Evolutionary conservation across 2,797 vertebrate species (phyloP).

Genomic region (Halcyon badia): DNA sequence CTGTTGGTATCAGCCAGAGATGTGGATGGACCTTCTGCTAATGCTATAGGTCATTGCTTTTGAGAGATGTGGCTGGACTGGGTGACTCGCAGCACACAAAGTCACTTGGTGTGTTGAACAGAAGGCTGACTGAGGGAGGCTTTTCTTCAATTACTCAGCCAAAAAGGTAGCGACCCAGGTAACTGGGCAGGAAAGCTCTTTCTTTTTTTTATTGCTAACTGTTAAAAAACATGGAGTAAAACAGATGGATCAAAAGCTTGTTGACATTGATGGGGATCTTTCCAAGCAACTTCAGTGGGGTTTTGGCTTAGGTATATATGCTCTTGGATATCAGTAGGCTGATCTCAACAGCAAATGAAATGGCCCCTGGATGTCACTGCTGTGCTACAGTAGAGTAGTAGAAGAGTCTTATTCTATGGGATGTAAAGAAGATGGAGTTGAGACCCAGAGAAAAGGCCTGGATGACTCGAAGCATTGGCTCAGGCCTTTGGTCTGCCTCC

Average conservation of each 20-base stretch:
- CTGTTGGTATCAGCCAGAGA: background rate
- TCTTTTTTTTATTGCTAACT: background rate
- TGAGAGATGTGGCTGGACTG: background rate
- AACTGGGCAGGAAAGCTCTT: background rate
- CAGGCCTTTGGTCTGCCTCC: constrained; percentile 58
- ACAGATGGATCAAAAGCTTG: constrained; percentile 38
- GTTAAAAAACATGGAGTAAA: constrained; percentile 34
- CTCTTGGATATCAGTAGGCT: constrained; percentile 34
- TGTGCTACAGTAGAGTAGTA: constrained; percentile 55
- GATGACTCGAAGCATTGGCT: constrained; percentile 30
- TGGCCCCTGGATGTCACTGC: constrained; percentile 75
- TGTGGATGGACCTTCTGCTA: background rate
- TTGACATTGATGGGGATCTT: constrained; percentile 37
- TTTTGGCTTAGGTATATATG: constrained; percentile 30
- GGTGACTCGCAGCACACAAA: background rate
- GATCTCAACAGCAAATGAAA: constrained; percentile 61
- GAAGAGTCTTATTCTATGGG: constrained; percentile 26
- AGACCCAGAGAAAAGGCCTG: constrained; percentile 37
- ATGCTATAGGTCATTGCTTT: fast-evolving
- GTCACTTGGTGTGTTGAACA: background rate
- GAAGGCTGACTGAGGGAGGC: constrained; percentile 3
- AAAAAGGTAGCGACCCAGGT: constrained; percentile 32
- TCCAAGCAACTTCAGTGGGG: background rate
- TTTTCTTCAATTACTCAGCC: background rate
- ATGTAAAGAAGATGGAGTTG: constrained; percentile 66